Percentiles rank a stretch among this genome's conserved stretches.
Conservation (phyloP, 2,113 vertebrate species). For the Hypanus sabinus region DNA sequence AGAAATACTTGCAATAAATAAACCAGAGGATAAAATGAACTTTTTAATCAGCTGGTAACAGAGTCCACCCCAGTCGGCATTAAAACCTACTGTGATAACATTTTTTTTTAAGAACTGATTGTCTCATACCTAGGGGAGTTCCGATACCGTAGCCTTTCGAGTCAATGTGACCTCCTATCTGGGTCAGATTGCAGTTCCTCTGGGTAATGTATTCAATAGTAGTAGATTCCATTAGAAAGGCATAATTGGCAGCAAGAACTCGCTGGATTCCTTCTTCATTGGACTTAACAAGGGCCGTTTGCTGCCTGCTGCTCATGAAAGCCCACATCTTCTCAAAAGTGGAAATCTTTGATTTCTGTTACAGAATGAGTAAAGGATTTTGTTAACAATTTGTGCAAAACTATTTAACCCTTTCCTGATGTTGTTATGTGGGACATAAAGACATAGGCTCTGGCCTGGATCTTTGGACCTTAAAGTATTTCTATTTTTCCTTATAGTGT, state of each 20-base stretch:
- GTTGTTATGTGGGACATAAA: neutral
- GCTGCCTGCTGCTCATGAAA: constrained; percentile 93
- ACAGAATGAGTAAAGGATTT: neutral
- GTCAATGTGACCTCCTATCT: constrained; percentile 90
- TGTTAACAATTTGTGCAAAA: neutral
- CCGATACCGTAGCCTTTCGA: constrained; percentile 97
- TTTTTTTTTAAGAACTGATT: accelerated
- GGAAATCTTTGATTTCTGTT: constrained; percentile 93
- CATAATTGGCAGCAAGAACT: constrained; percentile 84
- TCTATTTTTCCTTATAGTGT: too few relatives aligned
- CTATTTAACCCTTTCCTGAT: neutral
- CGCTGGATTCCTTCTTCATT: constrained; percentile 93
- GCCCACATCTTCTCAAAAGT: constrained; percentile 99
- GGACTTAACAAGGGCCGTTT: constrained; percentile 85
- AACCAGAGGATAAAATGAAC: neutral
- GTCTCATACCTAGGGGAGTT: constrained; percentile 81
- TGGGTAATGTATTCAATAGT: constrained; percentile 90
- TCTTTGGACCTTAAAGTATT: neutral
- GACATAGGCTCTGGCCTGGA: neutral
- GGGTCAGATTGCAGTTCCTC: constrained; percentile 94
- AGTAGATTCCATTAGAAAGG: constrained; percentile 93
- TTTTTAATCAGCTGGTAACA: neutral
- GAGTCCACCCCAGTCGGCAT: neutral
- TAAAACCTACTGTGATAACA: neutral
- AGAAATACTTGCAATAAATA: neutral